These are phyloP conservation scores for Cottus gobio DNA, from an alignment of 2,113 vertebrate species.

Conservation along the genomic window DNA sequence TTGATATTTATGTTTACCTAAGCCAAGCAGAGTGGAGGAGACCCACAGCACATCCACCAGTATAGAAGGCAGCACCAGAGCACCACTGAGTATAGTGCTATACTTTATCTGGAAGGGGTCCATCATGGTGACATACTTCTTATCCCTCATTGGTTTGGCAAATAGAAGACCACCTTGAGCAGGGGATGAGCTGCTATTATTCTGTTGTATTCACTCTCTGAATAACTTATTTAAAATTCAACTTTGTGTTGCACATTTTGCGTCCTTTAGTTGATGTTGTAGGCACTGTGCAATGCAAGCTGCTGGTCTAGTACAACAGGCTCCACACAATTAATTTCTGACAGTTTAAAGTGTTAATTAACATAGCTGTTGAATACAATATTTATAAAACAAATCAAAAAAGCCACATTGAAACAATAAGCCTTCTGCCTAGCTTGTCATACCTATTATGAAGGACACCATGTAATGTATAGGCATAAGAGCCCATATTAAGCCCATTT, in stretches of 20 bases:
- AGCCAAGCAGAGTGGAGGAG: slow-evolving; percentile 81
- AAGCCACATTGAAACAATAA: neutral
- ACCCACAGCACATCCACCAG: slow-evolving; percentile 86
- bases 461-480: slow-evolving; percentile 83
- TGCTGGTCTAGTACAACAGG: neutral
- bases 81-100: slow-evolving; percentile 35
- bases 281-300: neutral
- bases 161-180: slow-evolving; percentile 50
- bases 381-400: neutral
- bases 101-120: slow-evolving; percentile 61
- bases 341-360: neutral
- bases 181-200: neutral
- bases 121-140: slow-evolving; percentile 56
- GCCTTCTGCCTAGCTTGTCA: slow-evolving; percentile 9
- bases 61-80: slow-evolving; percentile 82
- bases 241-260: neutral
- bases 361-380: neutral
- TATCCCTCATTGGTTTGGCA: slow-evolving; percentile 51
- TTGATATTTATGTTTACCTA: slow-evolving; percentile 72
- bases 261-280: neutral
- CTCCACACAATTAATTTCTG: neutral
- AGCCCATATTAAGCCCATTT: slow-evolving; percentile 83
- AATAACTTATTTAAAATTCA: neutral
- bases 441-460: slow-evolving; percentile 83
- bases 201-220: neutral